These are phyloP conservation scores for Valencia hispanica DNA, from an alignment of 2,797 vertebrate species.

Conservation along the genomic window DNA sequence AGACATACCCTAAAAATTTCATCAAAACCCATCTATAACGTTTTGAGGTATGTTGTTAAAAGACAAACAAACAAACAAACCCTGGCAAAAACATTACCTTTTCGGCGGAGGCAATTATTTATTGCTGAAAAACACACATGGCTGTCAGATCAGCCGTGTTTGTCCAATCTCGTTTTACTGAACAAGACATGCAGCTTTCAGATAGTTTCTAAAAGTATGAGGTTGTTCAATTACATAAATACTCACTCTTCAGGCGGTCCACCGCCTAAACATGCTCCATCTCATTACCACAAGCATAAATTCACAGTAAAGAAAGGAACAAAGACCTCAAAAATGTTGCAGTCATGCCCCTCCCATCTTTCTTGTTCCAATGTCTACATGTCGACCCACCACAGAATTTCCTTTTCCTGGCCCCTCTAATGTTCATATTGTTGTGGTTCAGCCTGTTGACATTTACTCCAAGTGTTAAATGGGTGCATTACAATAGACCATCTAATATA, in stretches of 20 bases:
- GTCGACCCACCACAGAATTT: conserved; percentile 43
- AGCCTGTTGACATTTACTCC: conserved; percentile 35
- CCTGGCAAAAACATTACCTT: too few relatives aligned
- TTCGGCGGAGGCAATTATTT: too few relatives aligned
- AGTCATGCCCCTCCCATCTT: conserved; percentile 22
- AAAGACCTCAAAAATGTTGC: conserved; percentile 58
- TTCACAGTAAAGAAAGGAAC: conserved; percentile 62
- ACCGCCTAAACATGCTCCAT: conserved; percentile 30
- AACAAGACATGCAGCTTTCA: not conserved
- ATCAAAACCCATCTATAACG: too few relatives aligned
- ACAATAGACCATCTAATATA: conserved; percentile 20
- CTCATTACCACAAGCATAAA: conserved; percentile 64
- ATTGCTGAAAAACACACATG: not conserved
- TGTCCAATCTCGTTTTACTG: not conserved
- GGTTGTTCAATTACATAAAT: not conserved
- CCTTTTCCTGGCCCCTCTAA: conserved; percentile 48
- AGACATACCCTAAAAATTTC: too few relatives aligned
- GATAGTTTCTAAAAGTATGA: not conserved
- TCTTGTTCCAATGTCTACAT: conserved; percentile 18
- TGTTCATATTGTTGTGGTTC: conserved; percentile 53
- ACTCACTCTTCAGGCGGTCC: not conserved
- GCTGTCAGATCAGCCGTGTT: not conserved
- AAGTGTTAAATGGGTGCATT: conserved; percentile 9
- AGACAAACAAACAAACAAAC: too few relatives aligned
- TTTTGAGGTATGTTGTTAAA: too few relatives aligned